Evolutionary conservation across 1,140 invertebrate species (phyloP).

Genomic region (Lepidotrigona ventralis): DNA sequence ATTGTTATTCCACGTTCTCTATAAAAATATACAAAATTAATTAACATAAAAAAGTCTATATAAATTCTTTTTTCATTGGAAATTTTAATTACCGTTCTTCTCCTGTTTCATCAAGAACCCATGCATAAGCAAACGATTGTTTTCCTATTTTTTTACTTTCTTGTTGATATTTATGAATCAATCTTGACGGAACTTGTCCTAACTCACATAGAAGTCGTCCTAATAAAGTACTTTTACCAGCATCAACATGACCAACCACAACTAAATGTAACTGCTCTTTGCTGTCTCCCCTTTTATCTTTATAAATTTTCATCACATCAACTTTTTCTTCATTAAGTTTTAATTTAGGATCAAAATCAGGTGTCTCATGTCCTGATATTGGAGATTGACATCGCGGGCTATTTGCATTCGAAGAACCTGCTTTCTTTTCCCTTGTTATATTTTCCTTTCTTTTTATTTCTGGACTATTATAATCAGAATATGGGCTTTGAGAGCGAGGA

Average conservation of each 20-base stretch:
- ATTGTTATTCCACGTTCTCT: slow-evolving; percentile 95
- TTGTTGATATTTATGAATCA: slow-evolving; percentile 98
- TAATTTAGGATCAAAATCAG: slow-evolving; percentile 71
- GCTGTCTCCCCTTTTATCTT: slow-evolving; percentile 86
- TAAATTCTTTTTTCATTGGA: not conserved
- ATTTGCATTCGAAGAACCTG: slow-evolving; percentile 63
- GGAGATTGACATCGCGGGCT: slow-evolving; percentile 83
- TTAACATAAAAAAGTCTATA: not conserved
- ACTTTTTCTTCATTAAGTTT: slow-evolving; percentile 81
- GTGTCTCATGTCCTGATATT: slow-evolving; percentile 81
- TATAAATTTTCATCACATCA: slow-evolving; percentile 83
- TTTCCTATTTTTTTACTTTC: slow-evolving; percentile 99
- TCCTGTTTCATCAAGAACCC: slow-evolving; percentile 99
- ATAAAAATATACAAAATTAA: slow-evolving; percentile 41
- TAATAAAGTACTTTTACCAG: slow-evolving; percentile 99
- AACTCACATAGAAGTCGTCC: slow-evolving; percentile 95
- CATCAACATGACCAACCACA: slow-evolving; percentile 99
- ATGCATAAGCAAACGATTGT: slow-evolving; percentile 98
- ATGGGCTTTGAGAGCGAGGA: slow-evolving; percentile 71
- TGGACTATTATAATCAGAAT: slow-evolving; percentile 69
- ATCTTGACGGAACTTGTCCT: slow-evolving; percentile 93
- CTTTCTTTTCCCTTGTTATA: slow-evolving; percentile 63
- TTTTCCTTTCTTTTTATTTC: slow-evolving; percentile 63
- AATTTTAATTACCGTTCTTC: slow-evolving; percentile 89
- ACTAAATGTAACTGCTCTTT: slow-evolving; percentile 96